phyloP scores from a whole-genome alignment of 2,113 vertebrate genomes.

The Laticauda laticaudata region DNA sequence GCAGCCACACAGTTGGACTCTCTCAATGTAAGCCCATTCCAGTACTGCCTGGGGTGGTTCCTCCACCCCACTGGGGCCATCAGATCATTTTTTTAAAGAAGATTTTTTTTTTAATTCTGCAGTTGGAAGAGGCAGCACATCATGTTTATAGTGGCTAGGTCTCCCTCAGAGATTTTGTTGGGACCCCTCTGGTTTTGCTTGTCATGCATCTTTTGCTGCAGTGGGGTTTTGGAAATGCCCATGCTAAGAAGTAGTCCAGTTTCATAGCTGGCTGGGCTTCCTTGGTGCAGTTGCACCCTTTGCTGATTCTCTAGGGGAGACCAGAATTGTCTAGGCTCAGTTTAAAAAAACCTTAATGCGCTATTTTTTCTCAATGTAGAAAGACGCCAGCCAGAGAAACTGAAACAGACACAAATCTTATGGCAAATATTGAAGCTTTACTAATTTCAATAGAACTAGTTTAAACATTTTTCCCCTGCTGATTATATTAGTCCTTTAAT shows the following conservation, averaged over 20 bases:
- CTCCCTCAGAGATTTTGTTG: background rate
- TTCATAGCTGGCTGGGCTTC: background rate
- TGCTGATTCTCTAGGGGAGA: background rate
- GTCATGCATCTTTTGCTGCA: background rate
- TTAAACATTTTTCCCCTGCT: no score
- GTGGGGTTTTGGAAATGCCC: background rate
- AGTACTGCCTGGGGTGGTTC: background rate
- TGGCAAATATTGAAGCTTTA: background rate
- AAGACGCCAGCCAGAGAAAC: background rate
- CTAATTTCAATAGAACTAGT: background rate
- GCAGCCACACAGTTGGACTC: background rate
- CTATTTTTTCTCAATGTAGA: background rate
- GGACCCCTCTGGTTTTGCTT: background rate
- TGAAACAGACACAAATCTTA: background rate
- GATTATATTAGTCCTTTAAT: background rate
- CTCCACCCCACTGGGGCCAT: background rate
- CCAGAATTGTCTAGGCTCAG: background rate
- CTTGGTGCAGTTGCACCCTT: background rate
- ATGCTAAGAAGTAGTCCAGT: background rate
- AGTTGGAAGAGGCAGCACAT: background rate
- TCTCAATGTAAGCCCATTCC: background rate
- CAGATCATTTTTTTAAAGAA: background rate
- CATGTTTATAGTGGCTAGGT: background rate
- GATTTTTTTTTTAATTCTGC: background rate
- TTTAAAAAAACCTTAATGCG: no score